phyloP scores from a whole-genome alignment of 2,888 invertebrate genomes.

The Eupeodes latifasciatus region DNA sequence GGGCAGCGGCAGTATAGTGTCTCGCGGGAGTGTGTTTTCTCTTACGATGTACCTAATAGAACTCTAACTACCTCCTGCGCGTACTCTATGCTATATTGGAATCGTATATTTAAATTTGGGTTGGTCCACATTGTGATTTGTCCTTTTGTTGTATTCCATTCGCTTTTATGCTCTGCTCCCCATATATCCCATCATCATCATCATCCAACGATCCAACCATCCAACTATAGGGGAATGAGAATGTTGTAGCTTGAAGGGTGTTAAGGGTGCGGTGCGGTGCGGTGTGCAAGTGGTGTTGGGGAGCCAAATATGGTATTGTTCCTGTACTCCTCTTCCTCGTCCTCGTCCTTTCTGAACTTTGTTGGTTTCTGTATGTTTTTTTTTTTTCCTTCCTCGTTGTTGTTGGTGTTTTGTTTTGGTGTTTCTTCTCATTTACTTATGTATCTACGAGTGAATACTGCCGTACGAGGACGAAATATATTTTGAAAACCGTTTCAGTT shows the following conservation, averaged over 20 bases:
- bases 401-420: slow-evolving; percentile 29
- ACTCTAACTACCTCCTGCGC: slow-evolving; percentile 72
- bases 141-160: slow-evolving; percentile 74
- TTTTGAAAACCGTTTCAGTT: slow-evolving; percentile 69
- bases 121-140: slow-evolving; percentile 76
- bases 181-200: slow-evolving; percentile 43
- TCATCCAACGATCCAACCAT: too few species aligned
- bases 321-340: slow-evolving; percentile 16
- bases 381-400: slow-evolving; percentile 19
- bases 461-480: slow-evolving; percentile 36
- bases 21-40: slow-evolving; percentile 74
- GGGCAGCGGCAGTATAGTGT: slow-evolving; percentile 48
- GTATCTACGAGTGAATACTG: slow-evolving; percentile 4
- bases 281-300: not conserved
- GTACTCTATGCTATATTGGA: slow-evolving; percentile 69
- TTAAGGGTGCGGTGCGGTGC: too few species aligned
- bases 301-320: slow-evolving; percentile 5
- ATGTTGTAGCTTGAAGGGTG: too few species aligned
- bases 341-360: slow-evolving; percentile 51
- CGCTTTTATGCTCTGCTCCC: slow-evolving; percentile 57
- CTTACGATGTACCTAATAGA: slow-evolving; percentile 73
- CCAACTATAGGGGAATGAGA: too few species aligned
- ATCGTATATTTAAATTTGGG: slow-evolving; percentile 76
- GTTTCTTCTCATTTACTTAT: slow-evolving; percentile 64
- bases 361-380: slow-evolving; percentile 50